Percentiles rank a stretch among this genome's conserved stretches.
These are phyloP conservation scores for Gymnogyps californianus DNA, from an alignment of 2,113 vertebrate genomes.

Conservation along the genomic window DNA sequence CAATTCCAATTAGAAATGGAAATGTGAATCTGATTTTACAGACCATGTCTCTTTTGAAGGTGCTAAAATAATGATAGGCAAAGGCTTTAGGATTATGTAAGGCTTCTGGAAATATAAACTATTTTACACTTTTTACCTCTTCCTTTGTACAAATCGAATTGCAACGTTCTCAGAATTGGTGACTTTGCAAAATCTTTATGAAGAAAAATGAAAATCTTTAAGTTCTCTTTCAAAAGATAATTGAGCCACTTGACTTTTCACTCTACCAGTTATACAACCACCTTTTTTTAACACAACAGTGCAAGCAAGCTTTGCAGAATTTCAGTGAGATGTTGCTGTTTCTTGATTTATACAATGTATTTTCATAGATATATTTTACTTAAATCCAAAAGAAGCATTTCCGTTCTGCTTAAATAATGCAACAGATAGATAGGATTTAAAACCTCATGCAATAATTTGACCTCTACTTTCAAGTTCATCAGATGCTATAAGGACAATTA, in stretches of 20 bases:
- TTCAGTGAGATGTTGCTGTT: background rate
- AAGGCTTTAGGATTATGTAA: slow-evolving; percentile 13
- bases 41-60: background rate
- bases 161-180: background rate
- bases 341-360: background rate
- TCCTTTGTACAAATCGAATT: background rate
- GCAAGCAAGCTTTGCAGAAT: background rate
- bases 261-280: background rate
- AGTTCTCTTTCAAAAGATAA: background rate
- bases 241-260: background rate
- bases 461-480: background rate
- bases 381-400: background rate
- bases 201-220: background rate
- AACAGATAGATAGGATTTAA: background rate
- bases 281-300: background rate
- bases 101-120: background rate
- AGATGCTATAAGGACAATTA: background rate
- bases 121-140: slow-evolving; percentile 12
- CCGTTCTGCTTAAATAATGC: background rate
- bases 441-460: background rate
- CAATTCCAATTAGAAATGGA: slow-evolving; percentile 15
- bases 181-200: background rate
- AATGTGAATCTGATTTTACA: background rate
- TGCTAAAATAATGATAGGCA: background rate
- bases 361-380: background rate